Conservation (phyloP, 2,888 invertebrate genomes). For the Charanyca ferruginea region DNA sequence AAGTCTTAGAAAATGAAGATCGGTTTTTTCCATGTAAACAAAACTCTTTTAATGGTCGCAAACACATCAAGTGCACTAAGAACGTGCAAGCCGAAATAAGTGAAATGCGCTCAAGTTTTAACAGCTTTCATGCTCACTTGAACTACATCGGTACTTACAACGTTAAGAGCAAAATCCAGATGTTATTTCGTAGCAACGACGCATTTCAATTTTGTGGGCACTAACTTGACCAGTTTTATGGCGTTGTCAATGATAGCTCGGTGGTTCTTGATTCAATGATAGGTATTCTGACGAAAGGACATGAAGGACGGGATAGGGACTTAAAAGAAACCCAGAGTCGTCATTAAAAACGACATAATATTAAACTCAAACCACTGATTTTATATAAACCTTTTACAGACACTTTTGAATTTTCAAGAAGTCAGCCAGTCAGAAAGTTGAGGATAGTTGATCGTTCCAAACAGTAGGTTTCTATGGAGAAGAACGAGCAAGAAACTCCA, state of each 20-base stretch:
- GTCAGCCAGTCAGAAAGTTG: too few species aligned
- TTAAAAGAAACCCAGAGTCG: too few species aligned
- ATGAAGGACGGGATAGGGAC: too few species aligned
- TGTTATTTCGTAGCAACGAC: not conserved
- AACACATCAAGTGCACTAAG: constrained; percentile 39
- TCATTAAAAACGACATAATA: too few species aligned
- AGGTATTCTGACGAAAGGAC: too few species aligned
- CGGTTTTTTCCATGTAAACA: constrained; percentile 36
- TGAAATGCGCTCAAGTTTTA: constrained; percentile 51
- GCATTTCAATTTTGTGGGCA: too few species aligned
- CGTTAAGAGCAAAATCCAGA: constrained; percentile 43
- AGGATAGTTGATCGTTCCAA: too few species aligned
- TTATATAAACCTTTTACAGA: too few species aligned
- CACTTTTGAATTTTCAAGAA: too few species aligned
- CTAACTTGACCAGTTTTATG: not conserved
- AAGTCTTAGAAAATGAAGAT: constrained; percentile 26
- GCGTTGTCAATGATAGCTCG: not conserved
- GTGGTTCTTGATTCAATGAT: not conserved
- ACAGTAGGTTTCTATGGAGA: too few species aligned
- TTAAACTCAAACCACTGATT: too few species aligned
- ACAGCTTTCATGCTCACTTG: constrained; percentile 49
- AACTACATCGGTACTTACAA: constrained; percentile 31
- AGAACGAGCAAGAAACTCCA: too few species aligned
- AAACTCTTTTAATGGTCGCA: constrained; percentile 35
- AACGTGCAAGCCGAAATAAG: constrained; percentile 22